Evolutionary conservation across 2,888 invertebrate genomes (phyloP).

Genomic region (Trypoxylon attenuatum): DNA sequence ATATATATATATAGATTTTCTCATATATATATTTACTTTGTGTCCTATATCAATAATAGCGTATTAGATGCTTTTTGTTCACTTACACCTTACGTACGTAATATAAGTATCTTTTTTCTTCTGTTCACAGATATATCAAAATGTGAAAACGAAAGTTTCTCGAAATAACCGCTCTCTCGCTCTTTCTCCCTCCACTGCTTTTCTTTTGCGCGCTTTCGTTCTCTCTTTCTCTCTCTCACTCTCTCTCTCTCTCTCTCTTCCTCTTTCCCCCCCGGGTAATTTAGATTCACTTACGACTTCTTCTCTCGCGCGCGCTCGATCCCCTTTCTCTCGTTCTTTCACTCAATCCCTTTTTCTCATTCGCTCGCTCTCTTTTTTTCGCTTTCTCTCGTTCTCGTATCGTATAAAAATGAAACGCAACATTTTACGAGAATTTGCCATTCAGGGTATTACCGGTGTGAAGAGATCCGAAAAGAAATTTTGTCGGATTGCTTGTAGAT

Average conservation of each 20-base stretch:
- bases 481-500: conserved; percentile 58
- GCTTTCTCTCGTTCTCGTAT: conserved; percentile 29
- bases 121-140: conserved; percentile 71
- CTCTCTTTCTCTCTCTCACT: conserved; percentile 18
- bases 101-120: conserved; percentile 70
- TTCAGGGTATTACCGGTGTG: conserved; percentile 84
- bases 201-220: conserved; percentile 4
- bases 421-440: conserved; percentile 78
- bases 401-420: conserved; percentile 58
- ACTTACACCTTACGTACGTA: conserved; percentile 72
- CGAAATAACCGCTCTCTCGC: conserved; percentile 59
- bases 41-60: conserved; percentile 70
- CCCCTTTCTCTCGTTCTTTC: conserved; percentile 26
- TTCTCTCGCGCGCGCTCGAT: too few relatives aligned
- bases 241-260: conserved; percentile 11
- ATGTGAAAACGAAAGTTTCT: conserved; percentile 69
- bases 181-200: conserved; percentile 20
- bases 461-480: conserved; percentile 73
- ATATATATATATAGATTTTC: conserved; percentile 57
- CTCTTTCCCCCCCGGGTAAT: conserved; percentile 9
- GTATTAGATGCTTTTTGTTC: conserved; percentile 70
- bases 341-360: conserved; percentile 6
- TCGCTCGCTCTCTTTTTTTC: conserved; percentile 15
- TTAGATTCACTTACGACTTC: too few relatives aligned
- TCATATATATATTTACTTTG: conserved; percentile 68